phyloP scores from a whole-genome alignment of 1,140 invertebrate species.

The Leptoteleia sp. region DNA sequence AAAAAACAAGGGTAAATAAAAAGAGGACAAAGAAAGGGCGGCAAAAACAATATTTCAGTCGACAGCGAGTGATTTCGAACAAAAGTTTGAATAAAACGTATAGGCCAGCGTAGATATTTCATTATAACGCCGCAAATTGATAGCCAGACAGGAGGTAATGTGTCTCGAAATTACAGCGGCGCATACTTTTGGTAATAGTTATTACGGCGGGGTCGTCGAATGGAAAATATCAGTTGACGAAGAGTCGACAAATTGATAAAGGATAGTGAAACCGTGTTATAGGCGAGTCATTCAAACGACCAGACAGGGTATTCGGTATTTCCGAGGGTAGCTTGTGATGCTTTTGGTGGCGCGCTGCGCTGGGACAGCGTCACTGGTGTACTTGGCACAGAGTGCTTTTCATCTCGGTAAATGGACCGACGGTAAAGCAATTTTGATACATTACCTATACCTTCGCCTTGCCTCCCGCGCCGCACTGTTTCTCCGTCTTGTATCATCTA shows the following conservation, averaged over 20 bases:
- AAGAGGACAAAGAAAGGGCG: no score
- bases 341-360: constrained; percentile 70
- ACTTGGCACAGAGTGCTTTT: constrained; percentile 81
- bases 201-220: constrained; percentile 41
- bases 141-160: constrained; percentile 18
- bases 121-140: constrained; percentile 25
- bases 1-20: no score
- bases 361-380: constrained; percentile 73
- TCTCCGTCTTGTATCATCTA: constrained; percentile 61
- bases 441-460: constrained; percentile 76
- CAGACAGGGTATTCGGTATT: constrained; percentile 66
- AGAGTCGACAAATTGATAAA: constrained; percentile 74
- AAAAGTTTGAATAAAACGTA: not conserved
- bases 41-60: no score
- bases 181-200: constrained; percentile 61
- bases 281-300: constrained; percentile 69
- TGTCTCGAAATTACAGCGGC: constrained; percentile 28
- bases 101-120: constrained; percentile 3
- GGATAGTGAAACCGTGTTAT: constrained; percentile 72
- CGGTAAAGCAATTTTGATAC: constrained; percentile 80
- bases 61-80: not conserved
- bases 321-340: constrained; percentile 69
- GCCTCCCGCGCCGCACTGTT: constrained; percentile 30
- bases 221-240: constrained; percentile 56
- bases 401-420: constrained; percentile 80